Evolutionary conservation across 2,888 invertebrate genomes (phyloP).

Genomic region (Amiota minor): DNA sequence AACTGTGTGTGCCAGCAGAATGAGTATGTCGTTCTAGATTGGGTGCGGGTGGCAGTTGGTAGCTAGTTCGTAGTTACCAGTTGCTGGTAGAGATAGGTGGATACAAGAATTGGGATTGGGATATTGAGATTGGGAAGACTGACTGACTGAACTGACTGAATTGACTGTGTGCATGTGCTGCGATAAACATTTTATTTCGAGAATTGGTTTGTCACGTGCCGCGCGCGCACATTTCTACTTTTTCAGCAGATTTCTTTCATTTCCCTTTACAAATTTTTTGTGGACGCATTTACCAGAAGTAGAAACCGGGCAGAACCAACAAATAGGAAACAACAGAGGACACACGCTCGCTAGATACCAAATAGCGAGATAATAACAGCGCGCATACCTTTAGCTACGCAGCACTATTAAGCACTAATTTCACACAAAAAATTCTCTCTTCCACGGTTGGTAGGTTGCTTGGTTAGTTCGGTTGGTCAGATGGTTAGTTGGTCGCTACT

Average conservation of each 20-base stretch:
- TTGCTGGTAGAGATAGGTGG: not conserved
- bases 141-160: too few species aligned
- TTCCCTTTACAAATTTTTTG: not conserved
- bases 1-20: not conserved
- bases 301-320: not conserved
- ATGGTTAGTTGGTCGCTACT: too few species aligned
- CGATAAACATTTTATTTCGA: constrained; percentile 56
- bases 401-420: constrained; percentile 22
- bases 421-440: not conserved
- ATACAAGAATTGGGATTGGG: not conserved
- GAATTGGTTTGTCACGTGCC: constrained; percentile 56
- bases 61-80: not conserved
- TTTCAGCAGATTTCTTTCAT: constrained; percentile 15
- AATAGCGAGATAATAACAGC: constrained; percentile 14
- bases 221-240: constrained; percentile 44
- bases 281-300: not conserved
- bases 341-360: not conserved
- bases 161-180: not conserved
- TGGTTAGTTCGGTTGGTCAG: not conserved
- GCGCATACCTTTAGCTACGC: constrained; percentile 11
- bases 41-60: not conserved
- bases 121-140: not conserved
- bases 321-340: not conserved
- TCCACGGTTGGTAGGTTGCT: too few species aligned
- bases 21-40: too few species aligned